Evolutionary conservation across 2,888 invertebrate genomes (phyloP), one percentile per base, ranked within the genome.

Genomic region (Volucella inflata): DNA sequence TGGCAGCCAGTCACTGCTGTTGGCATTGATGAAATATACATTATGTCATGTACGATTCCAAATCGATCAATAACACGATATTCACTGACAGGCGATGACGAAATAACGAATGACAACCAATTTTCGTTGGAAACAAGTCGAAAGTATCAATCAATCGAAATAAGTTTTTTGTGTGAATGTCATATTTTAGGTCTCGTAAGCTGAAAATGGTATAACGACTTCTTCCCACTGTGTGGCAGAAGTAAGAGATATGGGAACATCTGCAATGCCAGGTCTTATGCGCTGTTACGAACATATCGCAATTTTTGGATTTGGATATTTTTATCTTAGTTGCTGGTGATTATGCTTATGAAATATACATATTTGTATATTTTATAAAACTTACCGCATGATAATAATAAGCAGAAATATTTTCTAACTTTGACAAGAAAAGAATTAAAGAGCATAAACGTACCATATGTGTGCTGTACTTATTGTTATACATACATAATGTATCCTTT

Each of bases 21-120:
- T 78, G 71, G 59, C 59, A 72, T 79, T 79, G 71, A 79, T 79
- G 71, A 79, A 72, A 65, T 55, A 40, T 67, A 72, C 60, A 72
- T 79, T 72, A 79, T 72, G 72, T 72, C 79, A 67, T 79, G 59
- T 79, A 65, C 59, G 78, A 78, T 71, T 71, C 51, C 12, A n/a
- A 60, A 79, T 72, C 79, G 72, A 72, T 79, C 79, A 79, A 79
- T 79, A 79, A 79, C 72, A 10, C 38, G 36, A 67, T 67, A 65
- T 67, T 51, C 72, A 44, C 42, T 65, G 79, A 79, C 79, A 72
- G 79, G 50, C 72, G 51, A 72, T 53, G 79, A 72, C 51, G 67
- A 79, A 79, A 79, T 72, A 79, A 67, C 60, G 60, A 79, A 72
- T 60, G 65, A 64, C 65, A 72, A 79, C 72, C 71, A 72, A 79